These are phyloP conservation scores for Hypolimnas misippus DNA, from an alignment of 2,888 invertebrate species.

Conservation along the genomic window DNA sequence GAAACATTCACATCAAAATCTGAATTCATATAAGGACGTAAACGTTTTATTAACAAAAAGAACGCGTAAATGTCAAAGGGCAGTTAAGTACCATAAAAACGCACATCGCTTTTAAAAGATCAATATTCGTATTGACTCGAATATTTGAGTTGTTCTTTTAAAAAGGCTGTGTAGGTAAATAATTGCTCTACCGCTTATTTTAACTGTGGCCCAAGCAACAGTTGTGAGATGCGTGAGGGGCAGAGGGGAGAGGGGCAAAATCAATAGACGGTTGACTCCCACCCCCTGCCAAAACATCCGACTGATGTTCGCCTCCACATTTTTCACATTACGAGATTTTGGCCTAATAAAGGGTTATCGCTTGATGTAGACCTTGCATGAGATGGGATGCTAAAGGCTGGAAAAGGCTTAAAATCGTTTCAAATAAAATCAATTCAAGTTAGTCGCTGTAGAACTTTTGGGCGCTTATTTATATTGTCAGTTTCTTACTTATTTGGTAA, in stretches of 20 bases:
- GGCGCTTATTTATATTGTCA: too few species aligned
- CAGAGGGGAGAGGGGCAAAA: slow-evolving; percentile 62
- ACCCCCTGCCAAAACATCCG: slow-evolving; percentile 56
- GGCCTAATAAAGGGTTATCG: slow-evolving; percentile 41
- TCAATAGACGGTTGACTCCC: slow-evolving; percentile 62
- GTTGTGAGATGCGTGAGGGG: slow-evolving; percentile 76
- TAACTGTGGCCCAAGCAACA: slow-evolving; percentile 70
- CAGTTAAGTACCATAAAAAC: neutral
- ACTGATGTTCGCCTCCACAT: slow-evolving; percentile 60
- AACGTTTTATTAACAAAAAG: too few species aligned
- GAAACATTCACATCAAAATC: too few species aligned
- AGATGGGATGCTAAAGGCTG: slow-evolving; percentile 29
- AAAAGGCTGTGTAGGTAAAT: slow-evolving; percentile 3
- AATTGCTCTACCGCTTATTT: slow-evolving; percentile 31
- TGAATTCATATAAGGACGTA: too few species aligned
- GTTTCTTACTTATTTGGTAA: too few species aligned
- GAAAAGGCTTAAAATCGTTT: neutral
- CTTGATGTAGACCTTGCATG: slow-evolving; percentile 33
- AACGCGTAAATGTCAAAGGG: neutral
- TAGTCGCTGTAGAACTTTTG: too few species aligned
- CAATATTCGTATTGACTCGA: neutral
- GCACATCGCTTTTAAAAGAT: neutral
- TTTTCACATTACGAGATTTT: slow-evolving; percentile 51
- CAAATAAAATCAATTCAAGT: neutral
- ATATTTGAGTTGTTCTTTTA: neutral